A percentile compares a stretch with the other conserved stretches of the same genome.
phyloP scores from a whole-genome alignment of 1,140 invertebrate species.

The Phenacoccus solenopsis region DNA sequence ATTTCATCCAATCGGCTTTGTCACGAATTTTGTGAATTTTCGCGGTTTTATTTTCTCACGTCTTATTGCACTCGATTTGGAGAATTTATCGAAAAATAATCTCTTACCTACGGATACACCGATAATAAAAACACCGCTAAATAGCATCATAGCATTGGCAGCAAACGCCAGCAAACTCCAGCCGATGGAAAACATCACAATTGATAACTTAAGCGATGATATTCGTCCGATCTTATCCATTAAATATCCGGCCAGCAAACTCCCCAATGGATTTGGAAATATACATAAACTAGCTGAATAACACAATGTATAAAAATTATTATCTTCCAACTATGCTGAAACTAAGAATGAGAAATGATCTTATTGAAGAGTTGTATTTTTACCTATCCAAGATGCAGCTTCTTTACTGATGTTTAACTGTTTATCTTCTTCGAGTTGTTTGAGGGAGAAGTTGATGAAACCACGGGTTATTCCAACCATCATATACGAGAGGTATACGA shows the following conservation, averaged over 20 bases:
- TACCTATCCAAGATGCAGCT: not conserved
- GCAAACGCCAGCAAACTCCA: not conserved
- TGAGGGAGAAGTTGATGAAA: not conserved
- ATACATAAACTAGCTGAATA: constrained; percentile 7
- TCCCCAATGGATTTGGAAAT: not conserved
- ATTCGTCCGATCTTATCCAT: constrained; percentile 1
- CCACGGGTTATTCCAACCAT: not conserved
- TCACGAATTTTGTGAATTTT: too few species aligned
- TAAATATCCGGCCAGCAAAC: not conserved
- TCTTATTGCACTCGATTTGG: too few species aligned
- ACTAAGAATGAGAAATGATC: too few species aligned
- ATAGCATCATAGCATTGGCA: not conserved
- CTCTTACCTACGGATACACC: not conserved
- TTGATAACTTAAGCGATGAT: not conserved
- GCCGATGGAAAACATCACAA: not conserved
- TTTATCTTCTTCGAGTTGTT: not conserved
- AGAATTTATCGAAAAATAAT: too few species aligned
- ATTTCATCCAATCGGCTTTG: too few species aligned
- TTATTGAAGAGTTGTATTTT: too few species aligned
- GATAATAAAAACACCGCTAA: not conserved
- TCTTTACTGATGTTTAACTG: not conserved
- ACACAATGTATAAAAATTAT: not conserved
- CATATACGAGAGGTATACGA: not conserved
- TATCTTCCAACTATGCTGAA: too few species aligned
- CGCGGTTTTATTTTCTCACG: too few species aligned